A percentile compares a stretch with the other conserved stretches of the same genome.
Conservation (phyloP, 2,113 vertebrate species). For the Zingel zingel region DNA sequence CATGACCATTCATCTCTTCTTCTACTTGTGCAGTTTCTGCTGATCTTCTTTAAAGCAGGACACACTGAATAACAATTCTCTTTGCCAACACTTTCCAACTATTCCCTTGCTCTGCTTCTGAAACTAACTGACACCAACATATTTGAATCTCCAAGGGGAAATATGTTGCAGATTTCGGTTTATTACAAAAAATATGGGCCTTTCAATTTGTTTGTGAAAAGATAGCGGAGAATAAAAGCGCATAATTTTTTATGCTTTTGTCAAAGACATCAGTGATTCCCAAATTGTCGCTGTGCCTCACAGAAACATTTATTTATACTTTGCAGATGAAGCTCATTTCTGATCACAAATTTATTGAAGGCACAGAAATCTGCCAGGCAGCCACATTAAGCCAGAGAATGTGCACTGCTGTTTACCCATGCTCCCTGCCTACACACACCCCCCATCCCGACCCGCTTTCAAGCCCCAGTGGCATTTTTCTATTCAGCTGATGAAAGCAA, state of each 20-base stretch:
- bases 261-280: constrained; percentile 39
- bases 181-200: constrained; percentile 38
- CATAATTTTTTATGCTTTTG: constrained; percentile 28
- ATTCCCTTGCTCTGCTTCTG: constrained; percentile 3
- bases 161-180: constrained; percentile 17
- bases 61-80: constrained; percentile 37
- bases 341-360: constrained; percentile 60
- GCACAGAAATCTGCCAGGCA: constrained; percentile 43
- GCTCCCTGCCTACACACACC: neutral
- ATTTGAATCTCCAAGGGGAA: constrained; percentile 33
- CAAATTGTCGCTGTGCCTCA: constrained; percentile 26
- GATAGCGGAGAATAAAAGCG: neutral
- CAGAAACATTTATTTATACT: constrained; percentile 49
- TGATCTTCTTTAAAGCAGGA: constrained; percentile 41
- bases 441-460: constrained; percentile 57
- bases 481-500: constrained; percentile 79
- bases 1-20: constrained; percentile 49
- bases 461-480: constrained; percentile 73
- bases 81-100: constrained; percentile 38
- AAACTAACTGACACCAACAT: constrained; percentile 13
- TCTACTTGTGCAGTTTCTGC: constrained; percentile 43
- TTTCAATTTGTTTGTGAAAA: constrained; percentile 21
- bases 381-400: constrained; percentile 43
- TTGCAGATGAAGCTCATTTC: constrained; percentile 59
- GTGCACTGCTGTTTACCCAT: constrained; percentile 59